These are phyloP conservation scores for Peromyscus eremicus DNA, from an alignment of 2,797 vertebrate species.

Conservation along the genomic window DNA sequence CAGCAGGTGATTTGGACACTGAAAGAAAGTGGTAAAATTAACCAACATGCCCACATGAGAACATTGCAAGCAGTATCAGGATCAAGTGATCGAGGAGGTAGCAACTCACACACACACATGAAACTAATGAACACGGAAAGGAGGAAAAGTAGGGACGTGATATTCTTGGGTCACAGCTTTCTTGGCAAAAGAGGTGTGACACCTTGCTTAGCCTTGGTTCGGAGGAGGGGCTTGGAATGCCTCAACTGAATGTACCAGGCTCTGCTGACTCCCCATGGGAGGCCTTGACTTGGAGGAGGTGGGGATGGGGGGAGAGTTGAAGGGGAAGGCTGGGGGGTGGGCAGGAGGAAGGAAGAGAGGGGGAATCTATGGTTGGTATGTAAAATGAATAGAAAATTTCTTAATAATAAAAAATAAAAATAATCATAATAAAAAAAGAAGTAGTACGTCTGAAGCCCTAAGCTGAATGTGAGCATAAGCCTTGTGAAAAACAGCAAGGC, in stretches of 20 bases:
- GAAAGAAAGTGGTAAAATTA: neutral
- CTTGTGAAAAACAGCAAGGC: constrained; percentile 6
- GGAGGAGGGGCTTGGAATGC: too few species aligned
- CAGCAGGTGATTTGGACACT: neutral
- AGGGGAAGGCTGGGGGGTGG: too few species aligned
- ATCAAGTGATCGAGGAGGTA: neutral
- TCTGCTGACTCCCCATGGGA: too few species aligned
- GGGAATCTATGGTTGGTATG: too few species aligned
- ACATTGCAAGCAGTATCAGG: neutral
- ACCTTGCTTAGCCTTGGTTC: too few species aligned
- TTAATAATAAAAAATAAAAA: too few species aligned
- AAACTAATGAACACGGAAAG: neutral
- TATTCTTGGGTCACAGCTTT: neutral
- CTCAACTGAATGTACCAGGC: too few species aligned
- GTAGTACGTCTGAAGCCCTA: neutral
- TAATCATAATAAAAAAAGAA: neutral
- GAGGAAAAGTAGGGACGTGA: neutral
- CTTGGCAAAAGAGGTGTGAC: neutral
- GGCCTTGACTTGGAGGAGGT: too few species aligned
- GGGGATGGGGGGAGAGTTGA: too few species aligned
- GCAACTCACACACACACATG: neutral
- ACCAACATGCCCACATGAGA: neutral
- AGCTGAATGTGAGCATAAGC: neutral
- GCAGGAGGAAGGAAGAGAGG: too few species aligned
- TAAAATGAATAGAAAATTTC: too few species aligned